These are phyloP conservation scores for Tortricodes alternella DNA, from an alignment of 2,888 invertebrate genomes.

Conservation along the genomic window DNA sequence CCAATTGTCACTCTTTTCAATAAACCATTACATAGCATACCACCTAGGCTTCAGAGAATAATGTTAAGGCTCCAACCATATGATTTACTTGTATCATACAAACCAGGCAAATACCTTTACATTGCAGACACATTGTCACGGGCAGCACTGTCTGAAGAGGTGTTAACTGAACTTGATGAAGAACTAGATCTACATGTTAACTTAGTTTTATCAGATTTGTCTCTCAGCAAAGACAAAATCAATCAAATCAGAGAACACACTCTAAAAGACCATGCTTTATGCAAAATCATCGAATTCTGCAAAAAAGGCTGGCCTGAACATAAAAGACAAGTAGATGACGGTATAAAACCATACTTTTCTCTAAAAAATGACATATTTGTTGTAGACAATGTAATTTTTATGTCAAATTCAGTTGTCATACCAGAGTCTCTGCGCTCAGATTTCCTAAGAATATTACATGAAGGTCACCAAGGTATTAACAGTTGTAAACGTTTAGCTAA, in stretches of 20 bases:
- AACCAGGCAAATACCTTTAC: conserved; percentile 23
- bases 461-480: conserved; percentile 27
- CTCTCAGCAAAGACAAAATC: not conserved
- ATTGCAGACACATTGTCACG: not conserved
- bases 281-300: conserved; percentile 11
- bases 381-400: conserved; percentile 15
- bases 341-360: conserved; percentile 21
- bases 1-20: conserved; percentile 25
- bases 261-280: conserved; percentile 4
- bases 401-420: not conserved
- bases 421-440: not conserved
- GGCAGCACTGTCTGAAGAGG: not conserved
- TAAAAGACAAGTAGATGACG: conserved; percentile 1
- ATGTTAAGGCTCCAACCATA: conserved; percentile 32
- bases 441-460: conserved; percentile 10
- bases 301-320: conserved; percentile 24
- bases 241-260: not conserved
- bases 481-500: conserved; percentile 21
- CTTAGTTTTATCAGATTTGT: not conserved
- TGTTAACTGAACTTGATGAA: conserved; percentile 9
- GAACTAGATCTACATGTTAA: conserved; percentile 23
- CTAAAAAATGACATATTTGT: conserved; percentile 24
- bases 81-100: conserved; percentile 26
- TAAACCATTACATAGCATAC: conserved; percentile 22
- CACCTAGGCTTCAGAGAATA: conserved; percentile 29